These are phyloP conservation scores for Sciurus carolinensis DNA, from an alignment of 2,797 vertebrate species.

Conservation along the genomic window DNA sequence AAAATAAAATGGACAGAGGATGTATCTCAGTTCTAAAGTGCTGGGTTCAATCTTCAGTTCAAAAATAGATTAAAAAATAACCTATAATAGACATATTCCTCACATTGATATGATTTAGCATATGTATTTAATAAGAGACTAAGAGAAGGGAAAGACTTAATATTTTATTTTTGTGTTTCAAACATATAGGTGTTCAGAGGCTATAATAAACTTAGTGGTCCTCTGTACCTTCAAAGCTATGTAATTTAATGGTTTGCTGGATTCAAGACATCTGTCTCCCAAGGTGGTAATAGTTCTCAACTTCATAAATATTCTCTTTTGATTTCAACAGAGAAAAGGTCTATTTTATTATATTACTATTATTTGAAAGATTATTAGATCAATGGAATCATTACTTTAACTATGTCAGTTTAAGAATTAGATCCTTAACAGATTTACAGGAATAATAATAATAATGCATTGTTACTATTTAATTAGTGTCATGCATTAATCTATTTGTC, in stretches of 20 bases:
- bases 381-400: not conserved
- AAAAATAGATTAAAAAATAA: not conserved
- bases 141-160: not conserved
- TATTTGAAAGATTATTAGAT: constrained; percentile 34
- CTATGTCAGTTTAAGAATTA: constrained; percentile 6
- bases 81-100: not conserved
- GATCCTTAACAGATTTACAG: constrained; percentile 39
- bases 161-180: constrained; percentile 40
- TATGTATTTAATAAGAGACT: not conserved
- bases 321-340: not conserved
- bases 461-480: constrained; percentile 63
- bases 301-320: not conserved
- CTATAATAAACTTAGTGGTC: not conserved
- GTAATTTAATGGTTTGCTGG: constrained; percentile 17
- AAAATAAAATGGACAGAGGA: no score
- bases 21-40: no score
- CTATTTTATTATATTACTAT: not conserved
- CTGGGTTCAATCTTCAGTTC: no score
- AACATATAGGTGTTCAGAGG: not conserved
- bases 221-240: not conserved
- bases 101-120: not conserved
- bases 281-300: not conserved
- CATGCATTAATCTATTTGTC: constrained; percentile 57
- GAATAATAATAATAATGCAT: constrained; percentile 55
- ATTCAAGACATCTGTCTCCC: not conserved